Evolutionary conservation across 2,797 vertebrate species (phyloP), one percentile per base, ranked within the genome.

Genomic region (Tympanoctomys barrerae): DNA sequence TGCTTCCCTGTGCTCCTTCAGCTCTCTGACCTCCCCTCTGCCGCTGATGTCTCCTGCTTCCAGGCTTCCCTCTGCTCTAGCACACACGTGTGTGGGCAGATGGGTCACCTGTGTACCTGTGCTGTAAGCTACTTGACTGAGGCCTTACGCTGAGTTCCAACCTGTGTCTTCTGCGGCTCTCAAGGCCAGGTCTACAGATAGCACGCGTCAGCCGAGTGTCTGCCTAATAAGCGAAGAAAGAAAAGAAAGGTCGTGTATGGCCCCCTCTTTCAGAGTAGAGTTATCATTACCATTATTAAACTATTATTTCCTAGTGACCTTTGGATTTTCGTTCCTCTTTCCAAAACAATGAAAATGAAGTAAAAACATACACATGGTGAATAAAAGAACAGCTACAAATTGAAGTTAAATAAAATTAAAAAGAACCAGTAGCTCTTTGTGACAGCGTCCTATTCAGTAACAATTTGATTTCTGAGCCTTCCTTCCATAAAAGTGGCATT

Each of bases 361-460:
- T 62, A 19, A 18, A 18, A 61, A 54, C 28, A 70, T 22, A 36
- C 7, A 49, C n/a, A 31, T n/a, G 28, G 66, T 66, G 77, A 91
- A 70, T 21, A 9, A 36, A 94, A 75, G 10, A 90, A 80, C 36
- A 86, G n/a, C 22, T 70, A 59, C 77, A 93, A 71, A 46, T 13
- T n/a, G 26, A 92, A 24, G 42, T 75, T 87, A 94, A 75, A 87
- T n/a, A 93, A 79, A 90, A 80, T 71, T 39, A 26, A 94, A 87
- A 81, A 91, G 83, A 83, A 61, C 26, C 22, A 80, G 26, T 68
- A 36, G 24, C 86, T 57, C 68, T 57, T 57, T 57, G 14, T 62
- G 78, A 84, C n/a, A 52, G 57, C 42, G 26, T 86, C 26, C 28
- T 54, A 6, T 85, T 89, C 68, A 68, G 36, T 57, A 70, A 42